A percentile compares a stretch with the other conserved stretches of the same genome.
phyloP scores from a whole-genome alignment of 2,888 invertebrate species.

The Drosophila siamana region DNA sequence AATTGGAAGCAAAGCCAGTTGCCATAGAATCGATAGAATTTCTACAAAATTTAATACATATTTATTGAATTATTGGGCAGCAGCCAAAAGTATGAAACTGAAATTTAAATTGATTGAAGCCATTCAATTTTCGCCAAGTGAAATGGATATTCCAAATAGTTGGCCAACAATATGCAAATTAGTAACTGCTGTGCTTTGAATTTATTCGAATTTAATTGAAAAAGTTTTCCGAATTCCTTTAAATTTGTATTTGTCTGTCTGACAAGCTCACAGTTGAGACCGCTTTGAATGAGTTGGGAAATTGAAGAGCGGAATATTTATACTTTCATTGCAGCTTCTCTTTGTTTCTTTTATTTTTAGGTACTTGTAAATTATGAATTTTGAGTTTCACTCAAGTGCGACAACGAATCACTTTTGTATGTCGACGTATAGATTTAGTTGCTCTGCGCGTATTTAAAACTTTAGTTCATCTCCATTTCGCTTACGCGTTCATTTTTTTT shows the following conservation, averaged over 20 bases:
- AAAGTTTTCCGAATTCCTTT: neutral
- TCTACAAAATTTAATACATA: neutral
- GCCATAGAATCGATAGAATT: neutral
- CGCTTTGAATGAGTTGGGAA: neutral
- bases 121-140: no score
- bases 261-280: neutral
- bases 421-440: constrained; percentile 32
- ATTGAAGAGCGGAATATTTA: neutral
- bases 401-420: neutral
- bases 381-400: neutral
- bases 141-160: neutral
- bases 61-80: neutral
- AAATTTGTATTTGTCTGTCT: neutral
- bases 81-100: neutral
- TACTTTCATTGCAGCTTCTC: neutral
- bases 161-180: neutral
- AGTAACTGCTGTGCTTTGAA: neutral
- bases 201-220: constrained; percentile 2
- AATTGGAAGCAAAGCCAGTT: no score
- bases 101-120: constrained; percentile 1
- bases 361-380: no score
- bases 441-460: constrained; percentile 5
- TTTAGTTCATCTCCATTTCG: constrained; percentile 11
- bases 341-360: no score
- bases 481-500: no score